phyloP scores from a whole-genome alignment of 2,888 invertebrate species.

The Serrognathus titanus region DNA sequence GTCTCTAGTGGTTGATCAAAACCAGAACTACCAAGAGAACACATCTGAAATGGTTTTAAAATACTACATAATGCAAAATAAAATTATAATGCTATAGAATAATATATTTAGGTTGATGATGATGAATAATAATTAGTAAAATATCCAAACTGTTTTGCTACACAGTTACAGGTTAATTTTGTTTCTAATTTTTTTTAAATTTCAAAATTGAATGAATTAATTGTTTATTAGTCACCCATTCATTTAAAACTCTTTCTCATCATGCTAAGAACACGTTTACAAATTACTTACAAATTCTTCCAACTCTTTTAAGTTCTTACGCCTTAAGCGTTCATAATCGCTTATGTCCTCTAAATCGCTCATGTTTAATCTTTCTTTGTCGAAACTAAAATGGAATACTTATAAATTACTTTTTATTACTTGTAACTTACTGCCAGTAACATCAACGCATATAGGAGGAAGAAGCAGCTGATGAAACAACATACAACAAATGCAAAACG shows the following conservation, averaged over 20 bases:
- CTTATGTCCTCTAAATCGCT: constrained; percentile 11
- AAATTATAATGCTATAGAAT: neutral
- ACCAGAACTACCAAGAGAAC: neutral
- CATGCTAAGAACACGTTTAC: neutral
- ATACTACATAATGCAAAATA: neutral
- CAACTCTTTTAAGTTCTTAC: constrained; percentile 40
- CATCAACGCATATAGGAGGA: no score
- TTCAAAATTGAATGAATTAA: neutral
- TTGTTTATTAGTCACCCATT: neutral
- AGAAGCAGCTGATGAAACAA: no score
- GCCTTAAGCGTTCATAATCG: constrained; percentile 38
- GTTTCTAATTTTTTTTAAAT: neutral
- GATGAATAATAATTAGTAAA: no score
- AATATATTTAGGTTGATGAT: no score
- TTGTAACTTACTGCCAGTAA: no score
- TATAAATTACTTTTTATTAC: no score
- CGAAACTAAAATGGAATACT: no score
- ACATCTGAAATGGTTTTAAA: constrained; percentile 8
- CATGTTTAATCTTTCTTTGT: neutral
- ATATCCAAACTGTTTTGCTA: neutral
- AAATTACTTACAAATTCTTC: constrained; percentile 37
- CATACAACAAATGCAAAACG: no score
- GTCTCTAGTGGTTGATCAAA: constrained; percentile 1
- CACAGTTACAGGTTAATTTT: neutral
- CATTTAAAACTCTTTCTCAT: no score